Conservation (phyloP, 2,113 vertebrate genomes). For the Fregata magnificens region DNA sequence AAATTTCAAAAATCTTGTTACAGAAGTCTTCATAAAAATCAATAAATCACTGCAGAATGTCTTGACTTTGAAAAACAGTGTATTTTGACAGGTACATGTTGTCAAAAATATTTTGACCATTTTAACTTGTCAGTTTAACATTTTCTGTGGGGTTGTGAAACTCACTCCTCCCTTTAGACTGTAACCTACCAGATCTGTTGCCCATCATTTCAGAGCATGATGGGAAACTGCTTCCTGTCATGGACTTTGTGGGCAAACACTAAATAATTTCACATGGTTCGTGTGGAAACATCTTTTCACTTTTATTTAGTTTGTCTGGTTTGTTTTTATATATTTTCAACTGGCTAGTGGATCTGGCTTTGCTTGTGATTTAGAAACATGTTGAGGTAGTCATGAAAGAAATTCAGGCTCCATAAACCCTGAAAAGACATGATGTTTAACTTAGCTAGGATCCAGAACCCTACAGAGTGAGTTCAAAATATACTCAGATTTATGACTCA, state of each 20-base stretch:
- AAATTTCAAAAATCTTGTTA: neutral
- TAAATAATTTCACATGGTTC: neutral
- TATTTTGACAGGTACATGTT: neutral
- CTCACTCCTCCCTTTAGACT: neutral
- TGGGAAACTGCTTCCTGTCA: neutral
- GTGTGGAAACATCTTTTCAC: neutral
- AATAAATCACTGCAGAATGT: neutral
- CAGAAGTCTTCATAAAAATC: slow-evolving; percentile 20
- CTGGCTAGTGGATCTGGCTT: neutral
- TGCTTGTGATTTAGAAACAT: neutral
- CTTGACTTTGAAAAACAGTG: neutral
- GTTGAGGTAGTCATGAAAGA: neutral
- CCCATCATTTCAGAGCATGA: neutral
- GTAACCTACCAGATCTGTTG: neutral
- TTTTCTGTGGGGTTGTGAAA: neutral
- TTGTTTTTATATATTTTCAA: neutral
- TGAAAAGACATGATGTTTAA: neutral
- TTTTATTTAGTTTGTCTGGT: neutral
- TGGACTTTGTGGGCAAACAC: neutral
- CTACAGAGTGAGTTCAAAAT: neutral
- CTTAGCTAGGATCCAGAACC: neutral
- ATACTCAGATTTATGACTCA: neutral
- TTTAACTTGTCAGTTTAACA: neutral
- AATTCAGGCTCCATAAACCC: neutral
- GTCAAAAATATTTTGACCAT: neutral